Conservation (phyloP, 2,797 vertebrate genomes). For the Channallabes apus region DNA sequence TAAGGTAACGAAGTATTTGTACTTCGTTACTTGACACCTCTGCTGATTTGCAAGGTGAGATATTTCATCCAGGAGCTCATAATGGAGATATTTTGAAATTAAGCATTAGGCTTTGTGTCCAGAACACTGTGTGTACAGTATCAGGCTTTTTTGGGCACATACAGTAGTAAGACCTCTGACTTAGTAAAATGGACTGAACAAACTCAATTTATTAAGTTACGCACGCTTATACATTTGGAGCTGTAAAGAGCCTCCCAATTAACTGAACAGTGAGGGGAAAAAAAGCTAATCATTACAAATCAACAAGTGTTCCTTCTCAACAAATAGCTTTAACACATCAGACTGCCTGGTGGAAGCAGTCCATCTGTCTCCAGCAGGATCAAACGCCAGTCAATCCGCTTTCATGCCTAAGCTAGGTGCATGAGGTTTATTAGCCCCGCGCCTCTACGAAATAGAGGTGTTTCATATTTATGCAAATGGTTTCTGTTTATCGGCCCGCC, state of each 20-base stretch:
- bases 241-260: conserved; percentile 10
- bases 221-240: not conserved
- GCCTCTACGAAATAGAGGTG: conserved; percentile 56
- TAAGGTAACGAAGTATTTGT: no score
- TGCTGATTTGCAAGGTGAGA: not conserved
- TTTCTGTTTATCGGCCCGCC: conserved; percentile 58
- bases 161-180: not conserved
- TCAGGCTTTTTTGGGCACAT: not conserved
- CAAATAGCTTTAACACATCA: conserved; percentile 43
- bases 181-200: not conserved
- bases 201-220: conserved; percentile 8
- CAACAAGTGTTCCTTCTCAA: conserved; percentile 46
- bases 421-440: conserved; percentile 52
- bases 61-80: not conserved
- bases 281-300: conserved; percentile 41
- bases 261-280: conserved; percentile 1
- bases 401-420: conserved; percentile 46
- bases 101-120: not conserved
- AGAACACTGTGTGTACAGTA: not conserved
- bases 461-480: conserved; percentile 63
- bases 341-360: conserved; percentile 41
- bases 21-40: no score
- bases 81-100: conserved; percentile 1
- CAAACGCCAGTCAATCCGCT: conserved; percentile 48
- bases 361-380: conserved; percentile 48